Conservation (phyloP, 2,888 invertebrate genomes). For the Elysia crispata region DNA sequence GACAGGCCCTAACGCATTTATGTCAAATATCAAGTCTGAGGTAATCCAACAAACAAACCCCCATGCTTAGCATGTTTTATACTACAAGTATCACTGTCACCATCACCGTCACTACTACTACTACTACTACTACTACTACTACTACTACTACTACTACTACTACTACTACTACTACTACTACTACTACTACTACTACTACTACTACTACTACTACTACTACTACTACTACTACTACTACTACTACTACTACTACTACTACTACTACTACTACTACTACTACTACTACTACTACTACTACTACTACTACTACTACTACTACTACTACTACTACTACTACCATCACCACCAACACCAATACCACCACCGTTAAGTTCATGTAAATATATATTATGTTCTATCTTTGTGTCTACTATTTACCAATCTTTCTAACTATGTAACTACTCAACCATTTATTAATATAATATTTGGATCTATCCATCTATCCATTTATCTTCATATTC, state of each 20-base stretch:
- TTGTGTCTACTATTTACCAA: too few relatives aligned
- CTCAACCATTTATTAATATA: too few relatives aligned
- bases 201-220: constrained; percentile 31
- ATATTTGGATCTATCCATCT: too few relatives aligned
- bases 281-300: constrained; percentile 23
- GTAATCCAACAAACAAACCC: too few relatives aligned
- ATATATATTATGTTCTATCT: not conserved
- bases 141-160: constrained; percentile 32
- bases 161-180: constrained; percentile 32
- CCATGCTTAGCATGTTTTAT: too few relatives aligned
- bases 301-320: constrained; percentile 19
- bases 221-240: constrained; percentile 32
- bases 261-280: constrained; percentile 32
- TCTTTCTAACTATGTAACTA: too few relatives aligned
- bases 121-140: constrained; percentile 26
- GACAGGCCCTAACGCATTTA: too few relatives aligned
- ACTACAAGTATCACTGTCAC: too few relatives aligned
- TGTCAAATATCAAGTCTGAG: too few relatives aligned
- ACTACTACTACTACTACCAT: constrained; percentile 13
- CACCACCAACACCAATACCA: not conserved
- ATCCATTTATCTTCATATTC: too few relatives aligned
- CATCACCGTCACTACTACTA: too few relatives aligned
- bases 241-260: constrained; percentile 32
- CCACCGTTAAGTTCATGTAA: not conserved
- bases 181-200: constrained; percentile 30